phyloP scores from a whole-genome alignment of 2,888 invertebrate genomes.

The Eledona agricola region DNA sequence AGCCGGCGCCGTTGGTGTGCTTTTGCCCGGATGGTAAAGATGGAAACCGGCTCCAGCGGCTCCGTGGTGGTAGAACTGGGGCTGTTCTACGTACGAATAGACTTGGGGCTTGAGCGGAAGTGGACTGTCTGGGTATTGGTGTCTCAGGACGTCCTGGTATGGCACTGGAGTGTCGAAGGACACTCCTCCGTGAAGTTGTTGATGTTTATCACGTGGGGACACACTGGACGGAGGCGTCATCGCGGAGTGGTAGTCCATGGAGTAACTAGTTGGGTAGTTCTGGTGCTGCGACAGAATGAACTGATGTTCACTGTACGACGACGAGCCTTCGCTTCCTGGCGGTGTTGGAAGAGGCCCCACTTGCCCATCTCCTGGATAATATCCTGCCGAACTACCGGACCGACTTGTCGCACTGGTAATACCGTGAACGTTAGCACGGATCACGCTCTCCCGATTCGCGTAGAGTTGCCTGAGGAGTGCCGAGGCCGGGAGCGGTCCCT shows the following conservation, averaged over 20 bases:
- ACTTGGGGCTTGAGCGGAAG: conserved; percentile 91
- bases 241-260: conserved; percentile 87
- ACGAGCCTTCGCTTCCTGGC: conserved; percentile 85
- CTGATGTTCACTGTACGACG: conserved; percentile 75
- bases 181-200: conserved; percentile 68
- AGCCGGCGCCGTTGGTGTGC: conserved; percentile 58
- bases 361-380: conserved; percentile 68
- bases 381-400: conserved; percentile 57
- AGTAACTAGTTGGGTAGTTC: conserved; percentile 70
- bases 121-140: conserved; percentile 72
- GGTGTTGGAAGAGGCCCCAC: conserved; percentile 86
- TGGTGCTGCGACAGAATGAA: conserved; percentile 67
- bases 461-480: conserved; percentile 89
- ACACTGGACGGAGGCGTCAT: conserved; percentile 99
- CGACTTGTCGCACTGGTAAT: conserved; percentile 62
- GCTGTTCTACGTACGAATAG: conserved; percentile 81
- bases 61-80: conserved; percentile 84
- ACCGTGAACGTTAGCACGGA: conserved; percentile 83
- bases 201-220: conserved; percentile 88
- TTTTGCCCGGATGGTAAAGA: conserved; percentile 83
- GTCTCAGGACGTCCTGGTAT: conserved; percentile 66
- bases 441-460: conserved; percentile 94
- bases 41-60: conserved; percentile 74
- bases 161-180: conserved; percentile 63
- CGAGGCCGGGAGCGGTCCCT: conserved; percentile 81